These are phyloP conservation scores for Xestobium rufovillosum DNA, from an alignment of 2,888 invertebrate genomes.

Conservation along the genomic window DNA sequence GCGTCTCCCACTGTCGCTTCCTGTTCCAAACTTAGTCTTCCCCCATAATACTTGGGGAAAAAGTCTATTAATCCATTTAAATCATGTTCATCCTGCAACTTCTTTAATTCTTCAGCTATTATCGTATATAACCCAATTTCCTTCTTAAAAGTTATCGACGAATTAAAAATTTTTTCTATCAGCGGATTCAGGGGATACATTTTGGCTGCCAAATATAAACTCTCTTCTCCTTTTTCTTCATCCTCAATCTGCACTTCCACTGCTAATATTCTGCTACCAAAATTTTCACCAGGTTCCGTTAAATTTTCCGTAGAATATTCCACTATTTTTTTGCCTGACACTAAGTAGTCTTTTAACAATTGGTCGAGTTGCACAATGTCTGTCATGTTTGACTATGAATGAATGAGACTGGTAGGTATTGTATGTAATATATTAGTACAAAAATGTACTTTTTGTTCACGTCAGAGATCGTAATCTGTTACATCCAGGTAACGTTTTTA, in stretches of 20 bases:
- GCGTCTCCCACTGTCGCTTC: slow-evolving; percentile 39
- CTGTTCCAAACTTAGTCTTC: slow-evolving; percentile 34
- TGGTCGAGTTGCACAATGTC: slow-evolving; percentile 2
- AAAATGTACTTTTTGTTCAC: too few species aligned
- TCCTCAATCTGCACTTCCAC: slow-evolving; percentile 27
- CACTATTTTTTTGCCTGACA: background rate
- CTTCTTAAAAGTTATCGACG: slow-evolving; percentile 45
- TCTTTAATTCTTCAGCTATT: slow-evolving; percentile 41
- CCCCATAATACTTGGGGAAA: slow-evolving; percentile 45
- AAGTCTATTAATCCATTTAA: slow-evolving; percentile 41
- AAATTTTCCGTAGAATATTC: slow-evolving; percentile 25
- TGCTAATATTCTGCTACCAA: slow-evolving; percentile 46
- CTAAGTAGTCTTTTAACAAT: slow-evolving; percentile 2
- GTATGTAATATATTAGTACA: too few species aligned
- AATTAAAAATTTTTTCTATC: slow-evolving; percentile 45
- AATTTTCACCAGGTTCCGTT: slow-evolving; percentile 48
- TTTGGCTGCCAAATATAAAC: slow-evolving; percentile 46
- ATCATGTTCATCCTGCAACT: slow-evolving; percentile 42
- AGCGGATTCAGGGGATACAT: slow-evolving; percentile 45
- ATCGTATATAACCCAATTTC: slow-evolving; percentile 46
- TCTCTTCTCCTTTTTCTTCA: slow-evolving; percentile 25
- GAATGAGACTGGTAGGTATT: too few species aligned
- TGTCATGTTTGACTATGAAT: too few species aligned
- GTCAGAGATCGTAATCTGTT: too few species aligned
- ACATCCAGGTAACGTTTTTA: too few species aligned